phyloP scores from a whole-genome alignment of 1,140 invertebrate species.

The Drosophila asahinai region DNA sequence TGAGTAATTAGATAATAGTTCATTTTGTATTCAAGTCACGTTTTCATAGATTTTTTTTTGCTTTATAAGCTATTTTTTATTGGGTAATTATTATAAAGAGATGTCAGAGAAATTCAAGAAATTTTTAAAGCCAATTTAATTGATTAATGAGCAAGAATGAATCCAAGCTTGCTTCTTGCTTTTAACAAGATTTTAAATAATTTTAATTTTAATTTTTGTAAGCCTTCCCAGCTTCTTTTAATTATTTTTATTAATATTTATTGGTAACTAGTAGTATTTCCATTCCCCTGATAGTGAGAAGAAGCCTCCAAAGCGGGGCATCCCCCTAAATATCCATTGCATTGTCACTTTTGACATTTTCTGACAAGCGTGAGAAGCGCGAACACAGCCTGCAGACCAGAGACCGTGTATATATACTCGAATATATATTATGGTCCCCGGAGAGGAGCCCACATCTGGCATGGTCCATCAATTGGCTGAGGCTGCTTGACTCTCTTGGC shows the following conservation, averaged over 20 bases:
- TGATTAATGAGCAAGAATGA: too few species aligned
- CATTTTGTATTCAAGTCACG: neutral
- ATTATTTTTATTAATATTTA: neutral
- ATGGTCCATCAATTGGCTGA: constrained; percentile 66
- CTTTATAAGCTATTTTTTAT: neutral
- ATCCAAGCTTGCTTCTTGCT: too few species aligned
- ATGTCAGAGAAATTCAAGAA: neutral
- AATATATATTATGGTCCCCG: constrained; percentile 4
- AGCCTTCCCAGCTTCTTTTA: neutral
- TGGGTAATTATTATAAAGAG: too few species aligned
- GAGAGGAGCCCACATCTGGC: constrained; percentile 37
- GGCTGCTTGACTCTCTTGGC: constrained; percentile 30
- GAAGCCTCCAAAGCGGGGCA: constrained; percentile 18
- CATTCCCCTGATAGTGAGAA: constrained; percentile 1
- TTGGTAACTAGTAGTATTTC: neutral
- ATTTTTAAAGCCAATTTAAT: neutral
- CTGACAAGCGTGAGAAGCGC: constrained; percentile 79
- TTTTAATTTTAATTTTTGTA: too few species aligned
- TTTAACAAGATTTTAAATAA: too few species aligned
- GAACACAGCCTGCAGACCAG: constrained; percentile 11
- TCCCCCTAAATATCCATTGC: constrained; percentile 46
- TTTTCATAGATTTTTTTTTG: neutral
- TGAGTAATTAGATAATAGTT: constrained; percentile 19
- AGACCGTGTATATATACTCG: neutral
- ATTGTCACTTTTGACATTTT: constrained; percentile 79